phyloP scores from a whole-genome alignment of 2,888 invertebrate genomes.

The Troides helena region DNA sequence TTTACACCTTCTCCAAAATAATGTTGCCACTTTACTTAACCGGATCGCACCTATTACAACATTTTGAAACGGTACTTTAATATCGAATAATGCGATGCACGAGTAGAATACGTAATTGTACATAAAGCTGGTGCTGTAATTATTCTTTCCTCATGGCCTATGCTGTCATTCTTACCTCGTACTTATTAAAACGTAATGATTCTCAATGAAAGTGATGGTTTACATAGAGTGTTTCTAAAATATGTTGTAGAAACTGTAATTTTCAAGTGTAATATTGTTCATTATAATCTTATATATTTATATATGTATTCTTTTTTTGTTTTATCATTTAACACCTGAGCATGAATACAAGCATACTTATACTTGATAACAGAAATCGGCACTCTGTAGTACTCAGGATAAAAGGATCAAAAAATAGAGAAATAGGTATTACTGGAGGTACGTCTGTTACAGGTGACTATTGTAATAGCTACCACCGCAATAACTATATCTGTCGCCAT shows the following conservation, averaged over 20 bases:
- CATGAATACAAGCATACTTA: no score
- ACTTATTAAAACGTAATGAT: background rate
- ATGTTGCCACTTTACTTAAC: constrained; percentile 14
- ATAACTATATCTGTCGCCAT: no score
- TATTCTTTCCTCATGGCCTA: background rate
- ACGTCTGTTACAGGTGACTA: no score
- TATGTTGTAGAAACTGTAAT: background rate
- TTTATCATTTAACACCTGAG: no score
- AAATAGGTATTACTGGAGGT: no score
- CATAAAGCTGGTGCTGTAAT: background rate
- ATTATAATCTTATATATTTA: no score
- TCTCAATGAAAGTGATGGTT: background rate
- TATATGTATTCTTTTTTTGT: no score
- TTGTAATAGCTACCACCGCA: no score
- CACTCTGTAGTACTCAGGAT: no score
- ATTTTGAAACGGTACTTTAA: constrained; percentile 23
- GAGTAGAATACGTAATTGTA: constrained; percentile 19
- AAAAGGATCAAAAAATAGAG: no score
- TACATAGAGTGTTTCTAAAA: background rate
- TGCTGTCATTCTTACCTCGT: background rate
- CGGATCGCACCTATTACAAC: constrained; percentile 23
- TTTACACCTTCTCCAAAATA: constrained; percentile 62
- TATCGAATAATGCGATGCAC: constrained; percentile 12
- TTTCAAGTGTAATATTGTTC: background rate
- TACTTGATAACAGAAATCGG: no score